These are phyloP conservation scores for Diceros bicornis DNA, from an alignment of 2,797 vertebrate species.

Conservation along the genomic window DNA sequence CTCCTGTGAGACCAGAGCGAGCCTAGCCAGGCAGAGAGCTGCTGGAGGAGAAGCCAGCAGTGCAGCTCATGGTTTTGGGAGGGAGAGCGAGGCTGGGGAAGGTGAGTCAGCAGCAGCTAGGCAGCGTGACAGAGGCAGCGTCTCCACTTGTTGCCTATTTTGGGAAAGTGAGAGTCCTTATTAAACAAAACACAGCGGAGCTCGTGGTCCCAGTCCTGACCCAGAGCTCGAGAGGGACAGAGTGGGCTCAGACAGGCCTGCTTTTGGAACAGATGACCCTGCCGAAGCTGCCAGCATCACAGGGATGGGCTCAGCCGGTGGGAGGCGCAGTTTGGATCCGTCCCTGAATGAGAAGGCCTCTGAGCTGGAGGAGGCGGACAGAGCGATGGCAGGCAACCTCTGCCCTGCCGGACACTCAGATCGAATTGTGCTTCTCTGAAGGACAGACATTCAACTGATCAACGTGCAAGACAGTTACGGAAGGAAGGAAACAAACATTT, in stretches of 20 bases:
- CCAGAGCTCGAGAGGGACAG: conserved; percentile 54
- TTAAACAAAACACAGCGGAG: conserved; percentile 78
- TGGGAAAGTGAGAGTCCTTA: conserved; percentile 84
- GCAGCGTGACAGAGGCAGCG: conserved; percentile 48
- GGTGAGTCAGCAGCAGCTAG: conserved; percentile 79
- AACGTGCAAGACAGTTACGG: neutral
- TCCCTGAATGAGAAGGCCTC: neutral
- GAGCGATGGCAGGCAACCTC: neutral
- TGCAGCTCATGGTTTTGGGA: conserved; percentile 41
- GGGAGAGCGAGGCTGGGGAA: conserved; percentile 62
- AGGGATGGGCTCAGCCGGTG: rapidly evolving
- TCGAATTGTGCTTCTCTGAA: conserved; percentile 59
- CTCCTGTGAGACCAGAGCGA: neutral
- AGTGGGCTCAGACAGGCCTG: conserved; percentile 48
- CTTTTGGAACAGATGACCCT: neutral
- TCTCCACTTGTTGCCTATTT: conserved; percentile 85
- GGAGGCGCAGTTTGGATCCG: neutral
- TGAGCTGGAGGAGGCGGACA: neutral
- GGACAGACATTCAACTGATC: neutral
- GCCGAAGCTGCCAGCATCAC: rapidly evolving
- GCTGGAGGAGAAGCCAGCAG: neutral
- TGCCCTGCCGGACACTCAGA: neutral
- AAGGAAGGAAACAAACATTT: conserved; percentile 62
- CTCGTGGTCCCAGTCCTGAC: conserved; percentile 63
- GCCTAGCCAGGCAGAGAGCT: neutral